Percentiles rank a stretch among this genome's conserved stretches.
Conservation (phyloP, 2,113 vertebrate genomes). For the Xiphophorus couchianus region DNA sequence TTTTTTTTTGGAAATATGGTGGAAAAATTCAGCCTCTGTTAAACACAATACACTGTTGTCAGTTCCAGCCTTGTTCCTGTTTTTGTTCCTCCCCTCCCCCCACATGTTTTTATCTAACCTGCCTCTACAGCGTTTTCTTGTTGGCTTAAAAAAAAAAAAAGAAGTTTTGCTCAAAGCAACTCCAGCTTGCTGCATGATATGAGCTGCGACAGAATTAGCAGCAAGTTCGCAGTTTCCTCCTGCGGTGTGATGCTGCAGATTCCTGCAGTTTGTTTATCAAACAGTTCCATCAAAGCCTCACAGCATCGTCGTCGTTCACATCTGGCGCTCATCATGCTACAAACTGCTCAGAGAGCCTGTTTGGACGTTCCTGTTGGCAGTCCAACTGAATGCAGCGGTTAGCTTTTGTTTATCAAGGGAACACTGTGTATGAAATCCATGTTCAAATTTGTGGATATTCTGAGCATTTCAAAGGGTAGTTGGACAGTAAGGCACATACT, state of each 20-base stretch:
- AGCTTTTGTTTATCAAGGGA: not conserved
- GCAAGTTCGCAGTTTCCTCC: not conserved
- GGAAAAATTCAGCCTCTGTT: too few relatives aligned
- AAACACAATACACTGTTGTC: not conserved
- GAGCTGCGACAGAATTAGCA: not conserved
- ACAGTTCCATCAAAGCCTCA: constrained; percentile 38
- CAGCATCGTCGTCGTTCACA: constrained; percentile 41
- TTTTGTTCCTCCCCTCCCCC: not conserved
- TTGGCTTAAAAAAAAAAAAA: not conserved
- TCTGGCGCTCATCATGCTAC: constrained; percentile 40
- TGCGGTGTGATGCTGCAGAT: constrained; percentile 9
- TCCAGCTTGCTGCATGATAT: not conserved
- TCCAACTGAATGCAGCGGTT: constrained; percentile 20
- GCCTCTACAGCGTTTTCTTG: not conserved
- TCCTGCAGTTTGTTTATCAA: constrained; percentile 34
- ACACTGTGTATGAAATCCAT: not conserved
- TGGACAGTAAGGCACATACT: constrained; percentile 15
- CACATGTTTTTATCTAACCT: not conserved
- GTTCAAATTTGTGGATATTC: constrained; percentile 5
- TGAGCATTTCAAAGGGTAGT: not conserved
- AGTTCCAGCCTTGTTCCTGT: not conserved
- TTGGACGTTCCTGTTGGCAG: constrained; percentile 14
- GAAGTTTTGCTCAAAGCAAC: not conserved
- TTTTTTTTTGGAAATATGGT: too few relatives aligned
- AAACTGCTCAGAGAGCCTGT: constrained; percentile 23